A percentile compares a stretch with the other conserved stretches of the same genome.
These are phyloP conservation scores for Microchrysa polita DNA, from an alignment of 2,888 invertebrate species.

Conservation along the genomic window DNA sequence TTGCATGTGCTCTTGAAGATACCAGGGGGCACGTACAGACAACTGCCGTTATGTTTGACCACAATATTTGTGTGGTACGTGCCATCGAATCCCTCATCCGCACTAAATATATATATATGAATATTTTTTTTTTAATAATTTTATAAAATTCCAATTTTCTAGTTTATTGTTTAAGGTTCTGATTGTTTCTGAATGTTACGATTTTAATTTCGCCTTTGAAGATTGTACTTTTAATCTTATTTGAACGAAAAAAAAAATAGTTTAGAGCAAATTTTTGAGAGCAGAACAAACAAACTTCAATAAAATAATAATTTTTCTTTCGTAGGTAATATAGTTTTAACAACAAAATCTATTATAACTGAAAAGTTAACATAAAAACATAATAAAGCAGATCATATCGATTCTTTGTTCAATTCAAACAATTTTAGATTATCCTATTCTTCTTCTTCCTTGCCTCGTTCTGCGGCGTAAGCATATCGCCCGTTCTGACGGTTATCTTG, in stretches of 20 bases:
- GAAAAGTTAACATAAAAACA: too few relatives aligned
- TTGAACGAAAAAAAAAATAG: not conserved
- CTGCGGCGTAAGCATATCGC: too few relatives aligned
- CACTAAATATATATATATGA: slow-evolving; percentile 72
- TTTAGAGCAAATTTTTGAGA: not conserved
- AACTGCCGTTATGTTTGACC: slow-evolving; percentile 97
- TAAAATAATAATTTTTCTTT: too few relatives aligned
- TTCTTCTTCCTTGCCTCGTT: too few relatives aligned
- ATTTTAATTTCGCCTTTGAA: slow-evolving; percentile 1
- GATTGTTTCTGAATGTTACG: not conserved
- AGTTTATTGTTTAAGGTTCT: slow-evolving; percentile 16
- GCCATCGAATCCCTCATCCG: slow-evolving; percentile 99
- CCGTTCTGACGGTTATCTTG: too few relatives aligned
- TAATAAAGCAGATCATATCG: too few relatives aligned
- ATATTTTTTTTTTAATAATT: slow-evolving; percentile 53
- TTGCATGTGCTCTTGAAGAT: slow-evolving; percentile 99
- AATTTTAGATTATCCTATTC: too few relatives aligned
- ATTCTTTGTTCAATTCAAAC: too few relatives aligned
- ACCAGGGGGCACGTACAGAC: slow-evolving; percentile 99
- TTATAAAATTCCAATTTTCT: slow-evolving; percentile 47
- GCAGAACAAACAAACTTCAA: too few relatives aligned
- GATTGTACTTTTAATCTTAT: not conserved
- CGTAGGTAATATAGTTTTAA: too few relatives aligned
- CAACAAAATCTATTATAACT: too few relatives aligned
- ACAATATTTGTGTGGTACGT: slow-evolving; percentile 99